Percentiles rank a stretch among this genome's conserved stretches.
These are phyloP conservation scores for Nicator chloris DNA, from an alignment of 2,113 vertebrate species.

Conservation along the genomic window DNA sequence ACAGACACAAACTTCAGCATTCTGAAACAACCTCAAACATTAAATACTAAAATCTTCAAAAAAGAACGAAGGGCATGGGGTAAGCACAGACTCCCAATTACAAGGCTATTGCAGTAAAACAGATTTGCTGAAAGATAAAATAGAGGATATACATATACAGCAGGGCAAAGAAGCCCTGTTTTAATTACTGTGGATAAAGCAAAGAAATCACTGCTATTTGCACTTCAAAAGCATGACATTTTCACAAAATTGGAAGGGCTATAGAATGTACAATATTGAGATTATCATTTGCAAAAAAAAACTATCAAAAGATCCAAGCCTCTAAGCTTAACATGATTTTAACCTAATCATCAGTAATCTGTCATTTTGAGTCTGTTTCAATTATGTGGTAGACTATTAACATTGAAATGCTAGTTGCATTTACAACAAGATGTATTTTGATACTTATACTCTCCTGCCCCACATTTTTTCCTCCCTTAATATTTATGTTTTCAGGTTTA, in stretches of 20 bases:
- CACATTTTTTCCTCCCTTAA: not conserved
- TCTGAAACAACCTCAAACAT: not conserved
- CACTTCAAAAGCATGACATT: constrained; percentile 47
- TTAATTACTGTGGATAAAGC: constrained; percentile 49
- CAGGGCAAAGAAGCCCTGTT: not conserved
- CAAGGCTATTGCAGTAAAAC: not conserved
- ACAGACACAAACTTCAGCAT: not conserved
- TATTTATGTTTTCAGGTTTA: not conserved
- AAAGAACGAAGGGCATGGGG: not conserved
- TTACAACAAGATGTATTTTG: not conserved
- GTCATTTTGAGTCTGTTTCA: not conserved
- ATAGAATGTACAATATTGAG: not conserved
- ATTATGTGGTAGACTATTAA: not conserved
- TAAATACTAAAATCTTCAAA: not conserved
- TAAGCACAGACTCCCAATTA: constrained; percentile 15
- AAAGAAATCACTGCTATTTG: constrained; percentile 36
- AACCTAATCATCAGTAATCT: not conserved
- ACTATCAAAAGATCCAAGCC: not conserved
- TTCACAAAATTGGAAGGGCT: constrained; percentile 10
- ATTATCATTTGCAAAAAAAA: not conserved
- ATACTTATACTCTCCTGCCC: not conserved
- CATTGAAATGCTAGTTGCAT: not conserved
- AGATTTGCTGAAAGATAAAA: constrained; percentile 35
- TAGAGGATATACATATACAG: not conserved
- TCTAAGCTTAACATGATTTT: not conserved